phyloP scores from a whole-genome alignment of 2,113 vertebrate species.

The Prinia subflava region DNA sequence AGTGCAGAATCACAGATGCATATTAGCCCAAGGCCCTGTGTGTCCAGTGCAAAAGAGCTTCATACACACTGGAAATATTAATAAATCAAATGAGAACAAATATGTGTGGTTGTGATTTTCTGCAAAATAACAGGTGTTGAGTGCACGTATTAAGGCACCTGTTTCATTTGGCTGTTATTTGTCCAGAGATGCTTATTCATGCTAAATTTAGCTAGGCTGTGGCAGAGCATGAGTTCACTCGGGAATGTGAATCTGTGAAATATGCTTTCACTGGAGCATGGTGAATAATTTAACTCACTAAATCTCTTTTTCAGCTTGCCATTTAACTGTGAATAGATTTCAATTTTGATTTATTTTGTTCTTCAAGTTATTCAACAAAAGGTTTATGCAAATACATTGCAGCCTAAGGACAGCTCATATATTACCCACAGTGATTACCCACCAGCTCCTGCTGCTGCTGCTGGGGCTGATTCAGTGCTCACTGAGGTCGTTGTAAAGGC shows the following conservation, averaged over 20 bases:
- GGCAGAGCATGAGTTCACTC: conserved; percentile 21
- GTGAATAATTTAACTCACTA: conserved; percentile 60
- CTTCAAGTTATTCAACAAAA: conserved; percentile 56
- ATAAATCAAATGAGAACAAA: neutral
- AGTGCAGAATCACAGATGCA: neutral
- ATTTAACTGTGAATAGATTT: conserved; percentile 60
- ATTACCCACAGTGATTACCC: neutral
- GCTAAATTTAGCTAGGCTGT: conserved; percentile 45
- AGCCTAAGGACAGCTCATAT: conserved; percentile 24
- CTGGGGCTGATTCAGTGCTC: neutral
- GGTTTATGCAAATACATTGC: conserved; percentile 55
- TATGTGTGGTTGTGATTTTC: neutral
- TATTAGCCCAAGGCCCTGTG: neutral
- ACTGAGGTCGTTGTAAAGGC: neutral
- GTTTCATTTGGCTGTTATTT: conserved; percentile 44
- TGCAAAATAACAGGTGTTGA: conserved; percentile 20
- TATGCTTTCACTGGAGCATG: conserved; percentile 40
- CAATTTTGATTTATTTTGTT: conserved; percentile 64
- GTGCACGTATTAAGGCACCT: conserved; percentile 13
- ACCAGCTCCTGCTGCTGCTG: neutral
- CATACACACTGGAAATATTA: neutral
- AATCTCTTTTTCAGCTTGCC: conserved; percentile 52
- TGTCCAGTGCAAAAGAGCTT: neutral
- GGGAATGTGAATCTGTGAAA: conserved; percentile 53
- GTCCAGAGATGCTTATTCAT: conserved; percentile 47